A percentile compares a stretch with the other conserved stretches of the same genome.
phyloP scores from a whole-genome alignment of 2,797 vertebrate species.

The Xiphophorus birchmanni region DNA sequence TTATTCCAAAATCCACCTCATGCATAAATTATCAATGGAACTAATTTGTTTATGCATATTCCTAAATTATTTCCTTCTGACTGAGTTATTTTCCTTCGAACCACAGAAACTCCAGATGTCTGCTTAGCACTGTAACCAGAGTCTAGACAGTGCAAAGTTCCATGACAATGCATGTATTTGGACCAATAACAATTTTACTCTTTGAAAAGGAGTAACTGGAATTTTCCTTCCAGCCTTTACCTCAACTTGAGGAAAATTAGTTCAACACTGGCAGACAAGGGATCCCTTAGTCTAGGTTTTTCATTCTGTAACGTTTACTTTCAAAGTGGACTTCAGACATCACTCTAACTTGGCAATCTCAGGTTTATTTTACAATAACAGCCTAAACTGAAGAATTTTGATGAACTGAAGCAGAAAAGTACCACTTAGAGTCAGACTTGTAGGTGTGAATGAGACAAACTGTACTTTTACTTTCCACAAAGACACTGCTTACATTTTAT shows the following conservation, averaged over 20 bases:
- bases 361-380: not conserved
- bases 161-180: slow-evolving; percentile 5
- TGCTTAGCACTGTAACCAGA: slow-evolving; percentile 22
- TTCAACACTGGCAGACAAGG: not conserved
- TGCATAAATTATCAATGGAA: slow-evolving; percentile 16
- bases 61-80: slow-evolving; percentile 10
- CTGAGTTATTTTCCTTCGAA: slow-evolving; percentile 1
- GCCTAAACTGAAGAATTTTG: not conserved
- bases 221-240: not conserved
- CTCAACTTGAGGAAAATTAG: not conserved
- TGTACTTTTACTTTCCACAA: slow-evolving; percentile 62
- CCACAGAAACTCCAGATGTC: slow-evolving; percentile 11
- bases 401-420: slow-evolving; percentile 6
- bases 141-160: slow-evolving; percentile 32
- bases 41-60: slow-evolving; percentile 3
- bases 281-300: not conserved
- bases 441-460: slow-evolving; percentile 61
- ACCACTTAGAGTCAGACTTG: slow-evolving; percentile 35
- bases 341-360: not conserved
- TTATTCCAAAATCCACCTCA: not conserved
- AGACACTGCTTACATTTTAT: slow-evolving; percentile 3
- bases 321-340: not conserved
- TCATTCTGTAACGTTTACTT: not conserved
- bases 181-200: not conserved
- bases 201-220: not conserved